Conservation (phyloP, 2,888 invertebrate species). For the Drosophila anomalata region DNA sequence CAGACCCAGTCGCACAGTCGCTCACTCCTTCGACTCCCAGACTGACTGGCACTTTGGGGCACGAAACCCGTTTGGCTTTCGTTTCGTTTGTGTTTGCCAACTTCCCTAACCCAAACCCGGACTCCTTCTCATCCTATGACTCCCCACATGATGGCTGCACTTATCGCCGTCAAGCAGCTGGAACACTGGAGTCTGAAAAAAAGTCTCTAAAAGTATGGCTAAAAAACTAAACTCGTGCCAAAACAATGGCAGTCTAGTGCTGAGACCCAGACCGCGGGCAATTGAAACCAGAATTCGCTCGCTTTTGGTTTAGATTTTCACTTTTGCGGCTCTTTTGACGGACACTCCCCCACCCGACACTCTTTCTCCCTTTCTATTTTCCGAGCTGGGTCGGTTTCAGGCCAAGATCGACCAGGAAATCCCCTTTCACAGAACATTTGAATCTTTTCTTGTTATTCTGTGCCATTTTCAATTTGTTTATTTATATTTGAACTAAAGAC, state of each 20-base stretch:
- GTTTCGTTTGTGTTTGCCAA: conserved; percentile 13
- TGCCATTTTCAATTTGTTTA: background rate
- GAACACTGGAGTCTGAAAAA: conserved; percentile 49
- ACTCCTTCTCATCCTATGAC: background rate
- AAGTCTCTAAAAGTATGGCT: background rate
- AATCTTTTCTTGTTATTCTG: background rate
- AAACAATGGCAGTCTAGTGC: conserved; percentile 66
- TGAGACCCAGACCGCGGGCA: conserved; percentile 62
- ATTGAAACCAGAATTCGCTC: conserved; percentile 80
- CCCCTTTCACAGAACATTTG: background rate
- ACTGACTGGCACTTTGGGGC: conserved; percentile 67
- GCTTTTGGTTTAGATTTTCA: conserved; percentile 79
- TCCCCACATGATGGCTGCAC: conserved; percentile 46
- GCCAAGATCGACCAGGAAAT: conserved; percentile 6
- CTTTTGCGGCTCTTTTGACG: conserved; percentile 66
- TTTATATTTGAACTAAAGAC: background rate
- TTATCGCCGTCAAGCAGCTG: conserved; percentile 76
- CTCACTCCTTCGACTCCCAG: conserved; percentile 8
- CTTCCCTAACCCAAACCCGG: conserved; percentile 15
- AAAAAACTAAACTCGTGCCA: conserved; percentile 71
- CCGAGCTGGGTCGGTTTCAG: background rate
- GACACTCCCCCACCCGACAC: conserved; percentile 23
- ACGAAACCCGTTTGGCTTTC: conserved; percentile 59
- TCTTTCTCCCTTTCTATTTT: conserved; percentile 30
- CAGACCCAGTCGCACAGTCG: conserved; percentile 32